Base-by-base conservation (phyloP, 2,888 invertebrate species). In the Cephonodes hylas region DNA sequence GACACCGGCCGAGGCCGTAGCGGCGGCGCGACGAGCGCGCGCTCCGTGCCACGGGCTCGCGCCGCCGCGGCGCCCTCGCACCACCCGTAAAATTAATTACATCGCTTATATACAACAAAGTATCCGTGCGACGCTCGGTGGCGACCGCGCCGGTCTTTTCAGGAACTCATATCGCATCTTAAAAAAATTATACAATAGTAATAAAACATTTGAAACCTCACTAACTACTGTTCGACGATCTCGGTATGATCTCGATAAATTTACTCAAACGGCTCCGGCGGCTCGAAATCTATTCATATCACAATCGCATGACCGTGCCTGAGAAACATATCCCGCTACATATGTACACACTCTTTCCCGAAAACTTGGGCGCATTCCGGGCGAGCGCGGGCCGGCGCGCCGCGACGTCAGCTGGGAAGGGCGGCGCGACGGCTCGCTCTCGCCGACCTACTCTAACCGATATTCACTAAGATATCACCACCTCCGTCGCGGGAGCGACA, bases 151-250 rank as follows among this genome's bases (percentile, higher is more conserved):
- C 83, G 84, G 85, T 85, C 80, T 85, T 18, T 88, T 90, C 92
- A 92, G 93, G 93, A 93, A 93, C 92, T 92, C 92, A 91, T 91
- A 91, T 92, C 86, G 89, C 88, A 86, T 90, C 91, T 89, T 93
- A 90, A 91, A 88, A 85, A 88, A 90, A 91, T 87, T 86, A 89
- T 90, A 91, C 84, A 91, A 87, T 91, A 90, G 86, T 91, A 92
- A 91, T 90, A 90, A 92, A 91, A 90, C 88, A 89, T 91, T 91
- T 91, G 86, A 89, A 92, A 92, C 91, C 89, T 92, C 91, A 89
- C 91, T 91, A 91, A 90, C 91, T 91, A 91, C 86, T 88, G 87
- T 87, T 89, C 87, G 91, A 91, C 88, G 91, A 90, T 88, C 85
- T 89, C 89, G 89, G 87, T 88, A 91, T 88, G 91, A 90, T 87